Evolutionary conservation across 37 sponge, comb jelly and placozoan species (phyloP), one percentile per base, ranked within the genome.

Genomic region (Halichondria panicea): DNA sequence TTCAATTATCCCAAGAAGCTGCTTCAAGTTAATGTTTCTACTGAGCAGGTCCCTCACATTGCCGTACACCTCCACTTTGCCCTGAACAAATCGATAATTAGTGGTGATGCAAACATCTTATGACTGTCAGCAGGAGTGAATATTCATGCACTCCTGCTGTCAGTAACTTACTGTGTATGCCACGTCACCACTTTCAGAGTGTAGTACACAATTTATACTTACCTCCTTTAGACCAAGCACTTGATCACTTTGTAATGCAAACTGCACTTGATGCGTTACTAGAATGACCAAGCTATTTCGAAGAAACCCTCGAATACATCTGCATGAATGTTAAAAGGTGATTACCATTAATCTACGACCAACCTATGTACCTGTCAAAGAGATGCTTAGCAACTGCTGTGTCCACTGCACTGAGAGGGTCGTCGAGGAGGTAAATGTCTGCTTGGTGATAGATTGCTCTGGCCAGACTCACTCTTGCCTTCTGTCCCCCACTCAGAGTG

Each of bases 401-500:
- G 58, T 93, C 94, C 36, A 93, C 94, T 27, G 94, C 94, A 84
- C 90, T 88, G 63, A 93, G 84, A 28, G 94, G 94, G 42, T 93
- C 94, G 72, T 93, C 94, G 40, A 93, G 79, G 9, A 93, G 77
- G 78, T 78, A 89, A 55, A 93, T 63, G 42, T 88, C 91, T 21
- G 91, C 91, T 34, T 85, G 43, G 39, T 70, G 79, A 71, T 93
- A 93, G 36, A 89, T 63, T 27, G 90, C 87, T 46, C 94, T 81
- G n/a, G 97, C 97, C 44, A 96, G 86, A 54, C 84, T 85, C 31
- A 96, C 87, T 50, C 97, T 79, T 24, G 94, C 88, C 84, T 92
- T 92, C 80, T 96, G 97, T 12, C 97, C 97, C n/a, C 97, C 97
- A 90, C 93, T 96, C 39, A 92, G 81, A 18, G 93, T 92, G 36